These are phyloP conservation scores for Brenthis ino DNA, from an alignment of 2,888 invertebrate genomes.

Conservation along the genomic window DNA sequence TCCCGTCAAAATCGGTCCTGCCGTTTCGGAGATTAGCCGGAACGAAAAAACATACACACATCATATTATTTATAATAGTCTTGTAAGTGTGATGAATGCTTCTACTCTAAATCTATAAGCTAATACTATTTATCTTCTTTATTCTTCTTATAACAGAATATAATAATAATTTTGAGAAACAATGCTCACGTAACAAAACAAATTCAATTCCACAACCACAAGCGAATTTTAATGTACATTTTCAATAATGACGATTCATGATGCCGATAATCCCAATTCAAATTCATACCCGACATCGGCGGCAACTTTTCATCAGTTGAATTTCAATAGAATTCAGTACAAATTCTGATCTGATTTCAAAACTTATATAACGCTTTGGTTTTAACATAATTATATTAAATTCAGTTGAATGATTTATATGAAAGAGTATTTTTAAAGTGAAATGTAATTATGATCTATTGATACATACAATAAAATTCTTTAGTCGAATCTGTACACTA, in stretches of 20 bases:
- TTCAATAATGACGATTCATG: slow-evolving; percentile 22
- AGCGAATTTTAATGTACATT: slow-evolving; percentile 12
- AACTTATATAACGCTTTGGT: not conserved
- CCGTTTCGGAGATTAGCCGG: too few relatives aligned
- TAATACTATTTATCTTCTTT: not conserved
- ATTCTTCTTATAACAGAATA: not conserved
- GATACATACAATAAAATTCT: too few relatives aligned
- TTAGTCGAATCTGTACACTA: too few relatives aligned
- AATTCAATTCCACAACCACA: slow-evolving; percentile 12
- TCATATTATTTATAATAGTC: too few relatives aligned
- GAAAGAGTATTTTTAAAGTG: not conserved
- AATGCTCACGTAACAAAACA: slow-evolving; percentile 5
- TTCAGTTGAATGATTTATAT: not conserved
- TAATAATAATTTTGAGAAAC: not conserved
- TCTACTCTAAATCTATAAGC: not conserved
- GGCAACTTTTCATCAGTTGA: slow-evolving; percentile 26
- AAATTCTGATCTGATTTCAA: slow-evolving; percentile 4
- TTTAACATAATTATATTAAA: not conserved
- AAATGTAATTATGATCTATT: not conserved
- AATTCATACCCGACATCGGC: slow-evolving; percentile 22
- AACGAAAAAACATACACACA: too few relatives aligned
- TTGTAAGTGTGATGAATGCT: too few relatives aligned
- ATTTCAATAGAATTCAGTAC: slow-evolving; percentile 23
- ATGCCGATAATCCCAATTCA: slow-evolving; percentile 17
- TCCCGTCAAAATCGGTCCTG: too few relatives aligned